Base-by-base conservation (phyloP, 2,797 vertebrate species). In the Clarias laeviceps region DNA sequence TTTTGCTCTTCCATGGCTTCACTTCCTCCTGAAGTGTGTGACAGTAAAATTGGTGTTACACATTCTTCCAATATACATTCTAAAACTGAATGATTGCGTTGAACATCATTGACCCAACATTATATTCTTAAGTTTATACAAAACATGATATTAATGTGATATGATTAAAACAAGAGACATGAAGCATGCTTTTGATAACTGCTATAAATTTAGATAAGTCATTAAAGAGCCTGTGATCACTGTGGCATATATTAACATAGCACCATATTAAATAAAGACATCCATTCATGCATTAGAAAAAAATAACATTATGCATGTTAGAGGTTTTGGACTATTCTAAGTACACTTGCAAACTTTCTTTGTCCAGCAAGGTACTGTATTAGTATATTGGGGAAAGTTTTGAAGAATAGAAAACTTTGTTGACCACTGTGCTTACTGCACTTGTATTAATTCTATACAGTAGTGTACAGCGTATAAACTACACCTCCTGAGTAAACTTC, bases 351-450 rank as follows among this genome's bases (percentile, higher is more conserved):
- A 1, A 50, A 29, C 34, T 70, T 84, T 69, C 65, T 66, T 73
- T 85, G 68, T 27, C 24, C 68, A 59, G 27, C 45, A 59, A 77
- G 20, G 4, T 32, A 76, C 73, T 17, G 32, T 76, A 4, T 74
- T 27, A 50, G 80, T 56, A 45, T 59, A 66, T 15, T 82, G 72
- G 18, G 62, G n/a, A 45, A n/a, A 57, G 84, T 88, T 91, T 89
- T 89, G 88, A 89, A 92, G 83, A 74, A 92, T 91, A 87, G 85
- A 87, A 89, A 89, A 91, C 88, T 84, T 88, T 90, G 88, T 87
- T 90, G 90, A 91, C 87, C 90, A 62, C 90, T 89, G 88, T 86
- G 89, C 87, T 87, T 83, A 69, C 73, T 87, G 82, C 85, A 76
- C 84, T 79, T 80, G 61, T 86, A 84, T 50, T 89, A 84, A 83